Percentiles rank a stretch among this genome's conserved stretches.
phyloP scores from a whole-genome alignment of 2,113 vertebrate species.

The Ranitomeya variabilis region DNA sequence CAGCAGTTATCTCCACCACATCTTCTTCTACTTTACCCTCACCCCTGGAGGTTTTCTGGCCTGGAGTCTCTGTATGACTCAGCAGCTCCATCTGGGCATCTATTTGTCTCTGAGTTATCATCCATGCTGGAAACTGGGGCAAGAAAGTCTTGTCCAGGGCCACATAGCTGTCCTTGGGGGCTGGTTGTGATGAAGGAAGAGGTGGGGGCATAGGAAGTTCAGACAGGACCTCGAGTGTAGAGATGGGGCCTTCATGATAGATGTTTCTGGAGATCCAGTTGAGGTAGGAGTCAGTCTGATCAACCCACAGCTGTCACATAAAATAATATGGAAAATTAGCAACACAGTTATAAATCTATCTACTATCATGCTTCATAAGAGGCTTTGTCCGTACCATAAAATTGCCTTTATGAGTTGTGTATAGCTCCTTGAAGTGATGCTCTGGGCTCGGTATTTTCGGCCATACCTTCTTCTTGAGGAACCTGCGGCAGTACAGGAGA shows the following conservation, averaged over 20 bases:
- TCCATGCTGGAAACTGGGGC: neutral
- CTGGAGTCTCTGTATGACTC: neutral
- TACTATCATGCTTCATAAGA: neutral
- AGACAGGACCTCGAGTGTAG: constrained; percentile 50
- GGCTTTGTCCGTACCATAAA: constrained; percentile 72
- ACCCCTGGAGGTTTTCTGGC: neutral
- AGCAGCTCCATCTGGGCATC: neutral
- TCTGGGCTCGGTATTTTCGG: constrained; percentile 78
- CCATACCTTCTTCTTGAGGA: constrained; percentile 75
- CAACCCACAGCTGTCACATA: constrained; percentile 51
- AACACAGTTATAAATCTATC: neutral
- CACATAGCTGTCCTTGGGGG: constrained; percentile 50
- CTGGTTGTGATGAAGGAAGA: neutral
- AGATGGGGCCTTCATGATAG: constrained; percentile 31
- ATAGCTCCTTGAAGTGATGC: constrained; percentile 76
- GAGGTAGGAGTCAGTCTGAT: constrained; percentile 24
- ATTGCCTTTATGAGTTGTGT: constrained; percentile 76
- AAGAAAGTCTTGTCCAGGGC: constrained; percentile 24
- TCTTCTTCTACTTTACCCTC: neutral
- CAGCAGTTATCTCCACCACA: neutral
- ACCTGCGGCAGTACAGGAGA: constrained; percentile 10
- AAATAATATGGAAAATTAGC: neutral
- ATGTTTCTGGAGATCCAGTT: constrained; percentile 51
- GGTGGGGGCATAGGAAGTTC: constrained; percentile 20
- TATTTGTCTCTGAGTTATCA: neutral